Conservation (phyloP, 2,113 vertebrate species). For the Hiodon tergisus region DNA sequence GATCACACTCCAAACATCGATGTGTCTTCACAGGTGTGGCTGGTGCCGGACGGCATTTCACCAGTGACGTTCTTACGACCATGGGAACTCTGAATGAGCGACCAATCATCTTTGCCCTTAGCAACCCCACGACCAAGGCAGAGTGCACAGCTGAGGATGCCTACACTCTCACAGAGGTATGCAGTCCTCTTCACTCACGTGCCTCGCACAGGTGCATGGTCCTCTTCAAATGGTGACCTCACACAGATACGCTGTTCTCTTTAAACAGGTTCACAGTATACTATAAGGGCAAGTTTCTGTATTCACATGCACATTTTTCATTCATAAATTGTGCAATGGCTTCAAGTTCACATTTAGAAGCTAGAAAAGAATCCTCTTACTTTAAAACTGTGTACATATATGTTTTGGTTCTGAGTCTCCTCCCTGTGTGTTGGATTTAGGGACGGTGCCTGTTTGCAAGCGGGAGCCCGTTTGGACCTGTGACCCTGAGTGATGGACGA, state of each 20-base stretch:
- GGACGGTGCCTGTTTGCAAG: slow-evolving; percentile 93
- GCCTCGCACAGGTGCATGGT: neutral
- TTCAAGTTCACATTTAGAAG: too few relatives aligned
- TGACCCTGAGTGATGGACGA: slow-evolving; percentile 75
- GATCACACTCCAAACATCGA: neutral
- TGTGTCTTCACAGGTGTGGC: slow-evolving; percentile 70
- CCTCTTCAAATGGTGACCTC: neutral
- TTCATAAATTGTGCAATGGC: too few relatives aligned
- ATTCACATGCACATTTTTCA: too few relatives aligned
- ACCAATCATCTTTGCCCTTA: slow-evolving; percentile 89
- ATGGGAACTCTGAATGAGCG: slow-evolving; percentile 82
- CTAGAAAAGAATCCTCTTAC: too few relatives aligned
- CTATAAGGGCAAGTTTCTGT: too few relatives aligned
- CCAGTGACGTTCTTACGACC: slow-evolving; percentile 71
- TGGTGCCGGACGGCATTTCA: slow-evolving; percentile 86
- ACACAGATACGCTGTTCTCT: neutral
- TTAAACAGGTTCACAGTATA: too few relatives aligned
- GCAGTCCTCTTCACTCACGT: neutral
- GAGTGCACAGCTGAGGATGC: slow-evolving; percentile 95
- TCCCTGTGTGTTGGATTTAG: slow-evolving; percentile 46
- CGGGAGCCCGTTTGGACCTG: slow-evolving; percentile 85
- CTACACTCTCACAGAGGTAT: slow-evolving; percentile 79
- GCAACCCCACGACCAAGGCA: slow-evolving; percentile 86
- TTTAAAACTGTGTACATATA: too few relatives aligned
- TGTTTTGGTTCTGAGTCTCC: neutral